phyloP scores from a whole-genome alignment of 2,888 invertebrate genomes.

The Pheosia tremula region DNA sequence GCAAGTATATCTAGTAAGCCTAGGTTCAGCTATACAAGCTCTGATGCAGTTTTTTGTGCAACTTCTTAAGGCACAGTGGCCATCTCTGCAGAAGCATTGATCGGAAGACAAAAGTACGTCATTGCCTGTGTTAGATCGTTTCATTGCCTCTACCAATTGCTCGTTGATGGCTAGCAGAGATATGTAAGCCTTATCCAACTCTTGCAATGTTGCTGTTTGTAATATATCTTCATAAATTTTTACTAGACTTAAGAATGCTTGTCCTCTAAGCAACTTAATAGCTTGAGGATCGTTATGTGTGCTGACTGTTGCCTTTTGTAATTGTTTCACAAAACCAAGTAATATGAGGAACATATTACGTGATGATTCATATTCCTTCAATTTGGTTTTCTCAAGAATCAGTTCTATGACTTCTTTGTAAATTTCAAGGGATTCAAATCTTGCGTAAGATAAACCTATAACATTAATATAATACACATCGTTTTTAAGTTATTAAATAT shows the following conservation, averaged over 20 bases:
- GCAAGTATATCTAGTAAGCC: conserved; percentile 58
- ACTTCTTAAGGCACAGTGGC: conserved; percentile 47
- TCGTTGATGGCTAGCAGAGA: conserved; percentile 54
- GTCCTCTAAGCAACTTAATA: conserved; percentile 50
- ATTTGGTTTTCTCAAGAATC: conserved; percentile 45
- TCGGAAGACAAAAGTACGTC: conserved; percentile 45
- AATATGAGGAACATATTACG: conserved; percentile 44
- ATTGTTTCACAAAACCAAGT: conserved; percentile 37
- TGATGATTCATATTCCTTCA: conserved; percentile 35
- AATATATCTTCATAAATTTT: conserved; percentile 51
- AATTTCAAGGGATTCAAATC: conserved; percentile 56
- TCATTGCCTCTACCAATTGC: conserved; percentile 59
- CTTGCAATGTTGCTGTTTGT: conserved; percentile 25
- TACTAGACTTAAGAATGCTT: conserved; percentile 47
- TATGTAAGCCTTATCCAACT: conserved; percentile 48
- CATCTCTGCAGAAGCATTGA: conserved; percentile 57
- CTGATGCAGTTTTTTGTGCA: conserved; percentile 57
- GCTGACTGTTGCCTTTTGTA: conserved; percentile 48
- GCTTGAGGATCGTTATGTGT: conserved; percentile 31
- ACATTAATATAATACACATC: conserved; percentile 4
- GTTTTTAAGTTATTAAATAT: background rate
- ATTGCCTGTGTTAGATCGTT: conserved; percentile 63
- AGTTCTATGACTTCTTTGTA: conserved; percentile 50
- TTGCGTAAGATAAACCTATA: conserved; percentile 42
- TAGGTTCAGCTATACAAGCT: conserved; percentile 55